Evolutionary conservation across 2,113 vertebrate species (phyloP).

Genomic region (Anas platyrhynchos): DNA sequence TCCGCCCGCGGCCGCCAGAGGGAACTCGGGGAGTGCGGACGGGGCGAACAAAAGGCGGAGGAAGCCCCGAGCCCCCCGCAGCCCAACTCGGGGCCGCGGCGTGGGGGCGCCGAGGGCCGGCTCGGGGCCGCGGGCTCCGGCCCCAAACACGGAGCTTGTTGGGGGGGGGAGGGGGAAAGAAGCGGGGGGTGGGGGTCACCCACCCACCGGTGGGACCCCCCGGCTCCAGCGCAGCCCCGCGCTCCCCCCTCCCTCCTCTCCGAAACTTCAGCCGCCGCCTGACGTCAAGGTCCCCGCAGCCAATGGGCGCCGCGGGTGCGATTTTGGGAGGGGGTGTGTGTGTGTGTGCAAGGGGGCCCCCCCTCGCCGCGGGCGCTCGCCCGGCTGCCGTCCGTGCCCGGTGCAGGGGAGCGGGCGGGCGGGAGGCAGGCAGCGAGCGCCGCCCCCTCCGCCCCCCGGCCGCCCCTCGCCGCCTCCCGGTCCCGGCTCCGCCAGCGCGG

Average conservation of each 20-base stretch:
- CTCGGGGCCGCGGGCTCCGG: neutral
- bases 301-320: constrained; percentile 75
- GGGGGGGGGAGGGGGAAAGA: no score
- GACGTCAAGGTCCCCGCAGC: constrained; percentile 79
- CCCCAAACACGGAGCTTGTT: neutral
- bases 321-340: constrained; percentile 70
- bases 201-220: no score
- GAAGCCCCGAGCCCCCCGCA: neutral
- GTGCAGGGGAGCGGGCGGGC: neutral
- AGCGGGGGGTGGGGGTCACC: no score
- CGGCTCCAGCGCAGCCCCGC: neutral
- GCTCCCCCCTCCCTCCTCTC: constrained; percentile 23
- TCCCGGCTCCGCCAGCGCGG: neutral
- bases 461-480: neutral
- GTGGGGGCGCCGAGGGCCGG: neutral
- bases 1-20: constrained; percentile 50
- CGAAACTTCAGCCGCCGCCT: constrained; percentile 72
- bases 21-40: constrained; percentile 54
- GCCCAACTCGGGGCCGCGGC: neutral
- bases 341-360: no score
- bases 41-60: constrained; percentile 22
- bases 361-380: constrained; percentile 55
- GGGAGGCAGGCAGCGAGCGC: neutral
- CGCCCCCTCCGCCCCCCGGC: neutral
- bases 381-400: constrained; percentile 4